Base-by-base conservation (phyloP, 2,113 vertebrate genomes). In the Bagarius yarrelli region DNA sequence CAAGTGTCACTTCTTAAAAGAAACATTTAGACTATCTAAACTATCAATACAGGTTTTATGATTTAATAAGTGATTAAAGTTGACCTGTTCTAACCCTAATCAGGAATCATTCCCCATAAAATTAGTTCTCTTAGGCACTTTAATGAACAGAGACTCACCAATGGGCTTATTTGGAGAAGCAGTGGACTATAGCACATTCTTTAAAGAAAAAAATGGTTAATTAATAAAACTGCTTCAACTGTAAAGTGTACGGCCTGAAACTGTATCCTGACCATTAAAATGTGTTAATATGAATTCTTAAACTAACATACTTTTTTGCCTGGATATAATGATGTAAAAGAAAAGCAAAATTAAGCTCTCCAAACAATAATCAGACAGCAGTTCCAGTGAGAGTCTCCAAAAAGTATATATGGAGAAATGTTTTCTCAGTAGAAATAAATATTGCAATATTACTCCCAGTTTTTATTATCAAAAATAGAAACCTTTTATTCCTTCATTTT, bases 381-480 rank as follows among this genome's bases (percentile, higher is more conserved):
- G 56, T 13, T 73, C 13, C 44, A 52, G 40, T 34, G 19, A 74
- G 21, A 56, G 36, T 40, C 25, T 71, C 25, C 5, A 40, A 73
- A 14, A 76, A 0, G 27, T 70, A 23, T 64, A 64, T 47, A 18
- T 30, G 16, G 12, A 32, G 9, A 53, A 53, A n/a, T 67, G 32
- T 2, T 3, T 34, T 15, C 15, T 87, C 91, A 91, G 85, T 78
- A 84, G 90, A 83, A 80, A 87, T 89, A 87, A 90, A 81, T 90
- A 69, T 63, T 87, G 85, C 66, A 76, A 56, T 21, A 55, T 16
- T 1, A 27, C 25, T 18, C 34, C 18, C 50, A 69, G 12, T 57
- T 69, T 57, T 79, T 16, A 57, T 23, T 34, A 8, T 19, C 8
- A 18, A 44, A 64, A 55, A 23, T 55, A 53, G 59, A 63, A 81